phyloP scores from a whole-genome alignment of 2,113 vertebrate genomes.

The Pseudopipra pipra region DNA sequence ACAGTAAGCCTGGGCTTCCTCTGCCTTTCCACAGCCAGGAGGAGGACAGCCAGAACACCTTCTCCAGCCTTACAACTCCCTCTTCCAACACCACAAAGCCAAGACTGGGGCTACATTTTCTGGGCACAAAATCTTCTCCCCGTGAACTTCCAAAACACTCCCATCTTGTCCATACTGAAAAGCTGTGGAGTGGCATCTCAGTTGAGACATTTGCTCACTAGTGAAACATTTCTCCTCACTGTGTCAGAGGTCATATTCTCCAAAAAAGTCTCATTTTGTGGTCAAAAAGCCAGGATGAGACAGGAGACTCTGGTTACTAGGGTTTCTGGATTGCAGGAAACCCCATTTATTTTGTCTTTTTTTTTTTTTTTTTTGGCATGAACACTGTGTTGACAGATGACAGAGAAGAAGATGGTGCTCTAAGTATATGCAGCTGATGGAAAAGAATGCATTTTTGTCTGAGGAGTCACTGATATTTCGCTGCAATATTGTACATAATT shows the following conservation, averaged over 20 bases:
- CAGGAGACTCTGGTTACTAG: not conserved
- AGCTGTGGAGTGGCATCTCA: not conserved
- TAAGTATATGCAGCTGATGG: not conserved
- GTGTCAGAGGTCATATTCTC: constrained; percentile 8
- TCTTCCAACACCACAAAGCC: not conserved
- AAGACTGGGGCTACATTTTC: not conserved
- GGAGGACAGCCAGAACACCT: not conserved
- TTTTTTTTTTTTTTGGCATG: not conserved
- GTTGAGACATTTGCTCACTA: constrained; percentile 10
- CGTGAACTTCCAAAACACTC: not conserved
- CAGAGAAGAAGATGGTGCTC: not conserved
- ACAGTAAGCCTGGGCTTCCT: not conserved
- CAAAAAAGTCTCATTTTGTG: constrained; percentile 2
- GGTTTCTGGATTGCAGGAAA: constrained; percentile 3
- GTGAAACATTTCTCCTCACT: not conserved
- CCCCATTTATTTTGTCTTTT: not conserved
- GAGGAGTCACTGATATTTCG: not conserved
- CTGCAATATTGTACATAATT: not conserved
- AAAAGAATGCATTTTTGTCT: not conserved
- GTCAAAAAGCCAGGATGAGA: constrained; percentile 23
- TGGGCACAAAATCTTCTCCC: not conserved
- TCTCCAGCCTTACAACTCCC: not conserved
- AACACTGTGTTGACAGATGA: constrained; percentile 6
- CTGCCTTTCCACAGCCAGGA: not conserved
- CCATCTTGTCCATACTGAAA: not conserved